phyloP scores from a whole-genome alignment of 1,140 invertebrate species.

The Scylla paramamosain region DNA sequence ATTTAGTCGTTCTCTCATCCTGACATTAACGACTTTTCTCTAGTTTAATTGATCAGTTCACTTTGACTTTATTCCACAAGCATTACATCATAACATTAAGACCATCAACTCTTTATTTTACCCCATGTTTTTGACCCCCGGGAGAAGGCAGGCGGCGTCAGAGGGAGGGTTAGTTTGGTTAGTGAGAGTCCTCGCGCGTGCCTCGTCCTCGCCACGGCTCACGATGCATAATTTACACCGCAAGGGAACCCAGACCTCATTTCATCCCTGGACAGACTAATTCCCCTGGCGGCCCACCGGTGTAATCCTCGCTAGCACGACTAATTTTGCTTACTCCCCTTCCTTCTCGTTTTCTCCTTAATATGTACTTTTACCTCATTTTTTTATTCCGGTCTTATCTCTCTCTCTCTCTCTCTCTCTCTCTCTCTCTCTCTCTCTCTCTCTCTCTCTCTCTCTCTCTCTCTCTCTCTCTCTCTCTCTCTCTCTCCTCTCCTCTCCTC shows the following conservation, averaged over 20 bases:
- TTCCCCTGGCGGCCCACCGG: not conserved
- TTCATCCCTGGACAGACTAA: constrained; percentile 3
- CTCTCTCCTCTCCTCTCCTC: no score
- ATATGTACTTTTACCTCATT: no score
- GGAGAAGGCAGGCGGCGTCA: not conserved
- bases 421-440: no score
- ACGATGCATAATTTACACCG: not conserved
- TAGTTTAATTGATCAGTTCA: no score
- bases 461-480: no score
- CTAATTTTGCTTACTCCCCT: not conserved
- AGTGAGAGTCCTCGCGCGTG: not conserved
- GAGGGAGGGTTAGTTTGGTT: not conserved
- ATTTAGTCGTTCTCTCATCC: no score
- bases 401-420: no score
- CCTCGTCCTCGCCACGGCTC: not conserved
- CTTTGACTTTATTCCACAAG: no score
- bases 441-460: no score
- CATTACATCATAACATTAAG: no score
- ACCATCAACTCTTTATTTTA: not conserved
- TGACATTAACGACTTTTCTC: no score
- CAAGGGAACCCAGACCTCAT: not conserved
- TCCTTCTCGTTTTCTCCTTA: not conserved
- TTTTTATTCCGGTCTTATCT: no score
- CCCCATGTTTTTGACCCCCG: not conserved
- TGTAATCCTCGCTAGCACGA: not conserved